A percentile compares a stretch with the other conserved stretches of the same genome.
phyloP scores from a whole-genome alignment of 1,140 invertebrate species.

The Spodoptera litura region DNA sequence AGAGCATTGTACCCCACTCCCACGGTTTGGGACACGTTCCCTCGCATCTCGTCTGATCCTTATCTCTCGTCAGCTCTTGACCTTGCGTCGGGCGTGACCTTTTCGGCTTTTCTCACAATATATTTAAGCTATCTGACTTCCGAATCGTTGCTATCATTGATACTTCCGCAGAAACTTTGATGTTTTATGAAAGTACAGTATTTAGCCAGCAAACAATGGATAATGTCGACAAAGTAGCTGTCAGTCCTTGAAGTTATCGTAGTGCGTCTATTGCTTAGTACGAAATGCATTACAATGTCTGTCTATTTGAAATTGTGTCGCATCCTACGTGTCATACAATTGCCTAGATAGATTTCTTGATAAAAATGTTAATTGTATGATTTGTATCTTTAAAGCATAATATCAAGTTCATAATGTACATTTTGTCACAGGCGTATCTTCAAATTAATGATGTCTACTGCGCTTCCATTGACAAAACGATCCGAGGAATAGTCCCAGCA shows the following conservation, averaged over 20 bases:
- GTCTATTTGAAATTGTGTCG: too few species aligned
- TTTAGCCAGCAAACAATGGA: constrained; percentile 20
- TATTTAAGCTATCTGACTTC: constrained; percentile 53
- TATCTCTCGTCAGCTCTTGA: constrained; percentile 60
- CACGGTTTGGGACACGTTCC: constrained; percentile 67
- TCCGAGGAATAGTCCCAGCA: neutral
- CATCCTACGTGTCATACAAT: too few species aligned
- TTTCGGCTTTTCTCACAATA: constrained; percentile 51
- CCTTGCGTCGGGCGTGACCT: constrained; percentile 63
- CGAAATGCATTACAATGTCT: too few species aligned
- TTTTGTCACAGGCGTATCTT: neutral
- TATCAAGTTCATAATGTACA: neutral
- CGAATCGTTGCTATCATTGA: constrained; percentile 54
- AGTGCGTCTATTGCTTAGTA: neutral
- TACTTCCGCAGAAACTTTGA: constrained; percentile 50
- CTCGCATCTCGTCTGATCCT: constrained; percentile 51
- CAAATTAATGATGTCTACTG: constrained; percentile 10
- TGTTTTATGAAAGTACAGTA: constrained; percentile 8
- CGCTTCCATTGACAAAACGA: constrained; percentile 3
- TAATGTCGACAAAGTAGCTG: neutral
- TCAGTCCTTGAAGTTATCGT: constrained; percentile 4
- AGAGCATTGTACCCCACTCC: constrained; percentile 60
- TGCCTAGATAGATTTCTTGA: too few species aligned
- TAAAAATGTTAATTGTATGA: too few species aligned
- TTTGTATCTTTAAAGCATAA: neutral